Percentiles rank a stretch among this genome's conserved stretches.
These are phyloP conservation scores for Agrochola lota DNA, from an alignment of 2,888 invertebrate species.

Conservation along the genomic window DNA sequence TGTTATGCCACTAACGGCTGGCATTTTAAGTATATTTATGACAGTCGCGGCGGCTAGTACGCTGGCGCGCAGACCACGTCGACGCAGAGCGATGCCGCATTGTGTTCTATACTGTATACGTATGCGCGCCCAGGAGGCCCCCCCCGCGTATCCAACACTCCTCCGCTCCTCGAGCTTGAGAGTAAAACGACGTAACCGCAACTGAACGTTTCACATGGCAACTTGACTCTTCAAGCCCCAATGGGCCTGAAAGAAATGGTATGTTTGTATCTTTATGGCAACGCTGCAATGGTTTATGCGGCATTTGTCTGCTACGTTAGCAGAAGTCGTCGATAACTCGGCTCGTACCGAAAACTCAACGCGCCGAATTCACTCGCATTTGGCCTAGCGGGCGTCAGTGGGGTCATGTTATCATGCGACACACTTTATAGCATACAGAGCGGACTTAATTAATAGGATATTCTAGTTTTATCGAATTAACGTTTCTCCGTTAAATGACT, in stretches of 20 bases:
- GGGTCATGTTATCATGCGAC: slow-evolving; percentile 58
- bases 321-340: slow-evolving; percentile 48
- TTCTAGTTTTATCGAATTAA: slow-evolving; percentile 26
- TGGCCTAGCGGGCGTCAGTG: slow-evolving; percentile 16
- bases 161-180: slow-evolving; percentile 54
- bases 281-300: slow-evolving; percentile 65
- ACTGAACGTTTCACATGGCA: slow-evolving; percentile 51
- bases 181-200: slow-evolving; percentile 69
- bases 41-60: slow-evolving; percentile 76
- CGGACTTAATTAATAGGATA: slow-evolving; percentile 40
- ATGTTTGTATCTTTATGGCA: slow-evolving; percentile 62
- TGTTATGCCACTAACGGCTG: slow-evolving; percentile 73
- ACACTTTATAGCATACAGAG: slow-evolving; percentile 42
- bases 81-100: slow-evolving; percentile 86
- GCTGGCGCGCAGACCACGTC: slow-evolving; percentile 84
- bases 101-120: slow-evolving; percentile 84
- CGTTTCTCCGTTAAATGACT: slow-evolving; percentile 21
- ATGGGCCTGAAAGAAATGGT: slow-evolving; percentile 55
- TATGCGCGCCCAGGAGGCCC: slow-evolving; percentile 75
- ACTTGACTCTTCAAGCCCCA: slow-evolving; percentile 61
- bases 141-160: slow-evolving; percentile 62
- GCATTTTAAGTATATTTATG: slow-evolving; percentile 81
- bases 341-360: slow-evolving; percentile 34
- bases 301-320: slow-evolving; percentile 51
- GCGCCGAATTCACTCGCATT: slow-evolving; percentile 30